Conservation (phyloP, 2,797 vertebrate genomes). For the Epinephelus coioides region DNA sequence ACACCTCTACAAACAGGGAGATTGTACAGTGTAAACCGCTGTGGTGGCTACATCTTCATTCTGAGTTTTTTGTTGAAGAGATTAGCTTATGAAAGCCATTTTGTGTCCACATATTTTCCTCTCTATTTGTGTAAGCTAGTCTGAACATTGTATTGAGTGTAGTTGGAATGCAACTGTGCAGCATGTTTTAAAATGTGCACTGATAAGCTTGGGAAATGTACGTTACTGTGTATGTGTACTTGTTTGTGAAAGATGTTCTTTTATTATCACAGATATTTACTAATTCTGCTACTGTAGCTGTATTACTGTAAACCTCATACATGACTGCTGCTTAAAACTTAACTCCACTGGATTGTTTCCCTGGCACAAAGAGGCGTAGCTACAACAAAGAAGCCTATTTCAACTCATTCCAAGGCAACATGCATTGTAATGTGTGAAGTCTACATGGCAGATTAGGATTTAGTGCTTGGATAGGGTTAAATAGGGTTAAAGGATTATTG, state of each 20-base stretch:
- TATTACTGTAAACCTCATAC: slow-evolving; percentile 93
- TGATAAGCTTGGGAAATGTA: slow-evolving; percentile 92
- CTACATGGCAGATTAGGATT: slow-evolving; percentile 30
- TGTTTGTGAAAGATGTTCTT: slow-evolving; percentile 85
- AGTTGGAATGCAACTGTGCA: slow-evolving; percentile 92
- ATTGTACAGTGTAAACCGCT: slow-evolving; percentile 72
- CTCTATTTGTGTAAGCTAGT: slow-evolving; percentile 84
- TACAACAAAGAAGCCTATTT: slow-evolving; percentile 56
- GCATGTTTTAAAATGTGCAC: slow-evolving; percentile 95
- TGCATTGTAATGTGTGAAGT: slow-evolving; percentile 32
- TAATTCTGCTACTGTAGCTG: slow-evolving; percentile 88
- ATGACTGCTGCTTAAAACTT: slow-evolving; percentile 94
- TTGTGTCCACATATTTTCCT: slow-evolving; percentile 61
- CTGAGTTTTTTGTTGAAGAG: slow-evolving; percentile 71
- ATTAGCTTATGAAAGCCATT: slow-evolving; percentile 77
- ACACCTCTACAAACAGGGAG: slow-evolving; percentile 68
- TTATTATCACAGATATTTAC: slow-evolving; percentile 82
- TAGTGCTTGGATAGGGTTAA: slow-evolving; percentile 29
- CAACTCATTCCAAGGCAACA: slow-evolving; percentile 34
- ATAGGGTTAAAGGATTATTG: slow-evolving; percentile 20
- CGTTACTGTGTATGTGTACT: slow-evolving; percentile 90
- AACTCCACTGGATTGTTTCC: slow-evolving; percentile 78
- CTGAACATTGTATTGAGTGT: slow-evolving; percentile 89
- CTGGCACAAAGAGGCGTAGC: slow-evolving; percentile 60
- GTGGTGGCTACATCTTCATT: slow-evolving; percentile 63